Base-by-base conservation (phyloP, 2,113 vertebrate genomes). In the Pseudorectes ferrugineus region DNA sequence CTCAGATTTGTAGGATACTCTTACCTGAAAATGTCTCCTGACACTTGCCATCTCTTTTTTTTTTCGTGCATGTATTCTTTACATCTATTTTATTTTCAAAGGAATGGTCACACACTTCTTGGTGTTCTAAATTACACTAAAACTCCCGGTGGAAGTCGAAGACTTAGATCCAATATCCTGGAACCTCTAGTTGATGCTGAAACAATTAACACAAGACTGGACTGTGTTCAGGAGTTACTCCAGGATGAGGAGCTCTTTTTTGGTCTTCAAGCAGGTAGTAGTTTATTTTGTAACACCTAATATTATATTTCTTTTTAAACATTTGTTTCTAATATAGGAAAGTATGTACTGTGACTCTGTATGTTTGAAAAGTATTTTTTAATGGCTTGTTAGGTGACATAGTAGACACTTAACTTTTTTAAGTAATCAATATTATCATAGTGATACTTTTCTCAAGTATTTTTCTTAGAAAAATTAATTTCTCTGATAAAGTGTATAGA, bases 91-190 rank as follows among this genome's bases (percentile, higher is more conserved):
- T 84, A 14, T 96, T 97, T 97, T 95, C n/a, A 83, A 97, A 99
- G 99, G 97, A 99, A 98, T 65, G 96, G 98, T 57, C 98, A 99
- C 67, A 99, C 99, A 2, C 98, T 99, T 46, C 98, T 99, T 86
- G 99, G 99, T 46, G 98, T 99, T 66, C 97, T 99, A 71, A 99
- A 99, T 97, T 98, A 99, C 95, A 99, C 99, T 28, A 99, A 99
- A 98, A 99, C 99, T 84, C 97, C 99, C 5, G 99, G 99, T 88
- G 99, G 99, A 61, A 98, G 98, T 79, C 98, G 99, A 93, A 98
- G 99, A 96, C 98, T 99, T 94, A 98, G 99, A 59, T 99, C 99
- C 46, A 99, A 99, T 95, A 99, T 99, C 91, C 95, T 99, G 89
- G 99, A 99, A 94, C 99, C 99, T 59, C 97, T 99, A 49, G 88